Evolutionary conservation across 2,888 invertebrate species (phyloP).

Genomic region (Dryococelus australis): DNA sequence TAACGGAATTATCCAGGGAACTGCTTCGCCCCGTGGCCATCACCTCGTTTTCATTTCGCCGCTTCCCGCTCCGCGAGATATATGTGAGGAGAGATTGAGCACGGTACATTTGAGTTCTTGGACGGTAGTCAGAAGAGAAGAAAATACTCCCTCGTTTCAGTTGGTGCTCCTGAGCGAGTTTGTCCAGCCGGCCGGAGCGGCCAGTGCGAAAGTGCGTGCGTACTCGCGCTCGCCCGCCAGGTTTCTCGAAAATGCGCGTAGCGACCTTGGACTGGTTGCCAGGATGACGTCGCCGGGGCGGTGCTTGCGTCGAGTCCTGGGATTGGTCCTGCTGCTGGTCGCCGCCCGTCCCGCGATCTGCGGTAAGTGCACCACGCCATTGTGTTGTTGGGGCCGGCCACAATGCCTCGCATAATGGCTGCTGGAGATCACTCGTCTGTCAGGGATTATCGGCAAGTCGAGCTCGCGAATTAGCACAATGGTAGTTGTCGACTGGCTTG

Average conservation of each 20-base stretch:
- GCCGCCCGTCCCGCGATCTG: not conserved
- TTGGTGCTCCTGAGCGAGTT: not conserved
- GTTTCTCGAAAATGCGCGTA: not conserved
- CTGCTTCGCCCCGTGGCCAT: not conserved
- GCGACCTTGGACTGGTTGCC: not conserved
- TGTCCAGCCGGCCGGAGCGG: not conserved
- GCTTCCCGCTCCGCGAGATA: not conserved
- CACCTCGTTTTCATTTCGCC: not conserved
- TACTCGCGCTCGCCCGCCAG: no score
- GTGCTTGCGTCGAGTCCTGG: not conserved
- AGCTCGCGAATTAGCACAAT: no score
- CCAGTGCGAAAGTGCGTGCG: no score
- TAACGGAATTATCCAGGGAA: slow-evolving; percentile 7
- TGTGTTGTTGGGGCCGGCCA: no score
- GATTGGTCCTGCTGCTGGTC: not conserved
- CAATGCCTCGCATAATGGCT: no score
- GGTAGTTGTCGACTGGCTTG: no score
- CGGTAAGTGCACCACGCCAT: not conserved
- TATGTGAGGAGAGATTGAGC: not conserved
- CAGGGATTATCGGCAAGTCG: no score
- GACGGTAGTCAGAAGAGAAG: not conserved
- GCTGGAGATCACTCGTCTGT: no score
- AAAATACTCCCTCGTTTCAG: not conserved
- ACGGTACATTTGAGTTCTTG: slow-evolving; percentile 1
- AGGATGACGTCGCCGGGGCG: not conserved